A percentile compares a stretch with the other conserved stretches of the same genome.
Evolutionary conservation across 2,888 invertebrate genomes (phyloP).

Genomic region (Meta bourneti): DNA sequence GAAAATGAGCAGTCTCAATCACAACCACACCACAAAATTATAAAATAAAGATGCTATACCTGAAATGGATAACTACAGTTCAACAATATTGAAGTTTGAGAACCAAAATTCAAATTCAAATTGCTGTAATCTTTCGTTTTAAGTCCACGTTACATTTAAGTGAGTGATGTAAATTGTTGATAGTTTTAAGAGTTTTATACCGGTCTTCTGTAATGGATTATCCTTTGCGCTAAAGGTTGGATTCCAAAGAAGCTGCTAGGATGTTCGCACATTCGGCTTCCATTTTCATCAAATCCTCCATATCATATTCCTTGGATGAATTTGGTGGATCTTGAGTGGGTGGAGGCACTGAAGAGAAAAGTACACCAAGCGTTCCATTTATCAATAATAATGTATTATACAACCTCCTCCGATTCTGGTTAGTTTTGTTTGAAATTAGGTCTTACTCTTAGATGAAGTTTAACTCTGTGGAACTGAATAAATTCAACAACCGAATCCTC

Average conservation of each 20-base stretch:
- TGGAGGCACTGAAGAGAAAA: background rate
- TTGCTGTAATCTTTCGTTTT: background rate
- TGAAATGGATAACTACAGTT: background rate
- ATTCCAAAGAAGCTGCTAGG: constrained; percentile 59
- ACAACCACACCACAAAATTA: background rate
- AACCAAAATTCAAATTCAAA: background rate
- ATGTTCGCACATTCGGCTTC: constrained; percentile 82
- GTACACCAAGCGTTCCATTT: background rate
- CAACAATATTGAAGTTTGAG: background rate
- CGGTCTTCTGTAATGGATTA: constrained; percentile 67
- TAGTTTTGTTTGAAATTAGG: too few species aligned
- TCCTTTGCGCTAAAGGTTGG: constrained; percentile 56
- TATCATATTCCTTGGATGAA: constrained; percentile 76
- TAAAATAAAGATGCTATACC: background rate
- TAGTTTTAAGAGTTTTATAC: background rate
- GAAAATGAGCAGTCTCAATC: too few species aligned
- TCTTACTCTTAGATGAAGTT: too few species aligned
- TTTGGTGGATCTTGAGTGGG: constrained; percentile 1
- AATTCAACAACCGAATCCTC: too few species aligned
- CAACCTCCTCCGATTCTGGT: too few species aligned
- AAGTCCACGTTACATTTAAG: background rate
- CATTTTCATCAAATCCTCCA: constrained; percentile 82
- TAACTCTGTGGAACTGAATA: too few species aligned
- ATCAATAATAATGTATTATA: too few species aligned
- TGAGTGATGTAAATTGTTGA: background rate